Evolutionary conservation across 1,140 invertebrate genomes (phyloP), one percentile per base, ranked within the genome.

Genomic region (Cotesia vestalis): DNA sequence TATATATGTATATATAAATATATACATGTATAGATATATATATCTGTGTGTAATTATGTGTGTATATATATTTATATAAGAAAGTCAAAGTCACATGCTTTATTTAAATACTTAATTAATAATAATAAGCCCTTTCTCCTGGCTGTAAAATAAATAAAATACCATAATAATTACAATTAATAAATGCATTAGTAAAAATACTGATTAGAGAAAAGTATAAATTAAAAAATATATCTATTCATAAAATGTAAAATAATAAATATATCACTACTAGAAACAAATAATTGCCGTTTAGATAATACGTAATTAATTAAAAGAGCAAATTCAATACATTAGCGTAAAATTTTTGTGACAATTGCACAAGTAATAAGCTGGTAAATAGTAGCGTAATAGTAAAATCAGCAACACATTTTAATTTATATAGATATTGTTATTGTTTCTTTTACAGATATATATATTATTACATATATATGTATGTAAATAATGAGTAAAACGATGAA

Each of bases 141-240:
- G 77, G 84, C 85, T 87, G 85, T 85, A 86, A 87, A 82, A 83
- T 84, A 85, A 86, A 85, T 79, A 46, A 79, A 81, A 81, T 81
- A 73, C 79, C 79, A 80, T 79, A 79, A 69, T 80, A 66, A 82
- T 46, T 46, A 46, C 40, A 46, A 46, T 46, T 78, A 74, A 86
- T 85, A 85, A 86, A 83, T 85, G 67, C 78, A 86, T 86, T 86
- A 85, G 83, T 85, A 78, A 79, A 81, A 80, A 80, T 81, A 80
- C 79, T 78, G 78, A 82, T 81, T 80, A 73, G 73, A 74, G 69
- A 72, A 72, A 75, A 73, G 67, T 63, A 70, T 76, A 83, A 83
- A 81, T 80, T 74, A 83, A 79, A 77, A 67, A n/a, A 73, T 71
- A 76, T 81, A 27, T 27, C 76, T 79, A 73, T 69, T 66, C 53